phyloP scores from a whole-genome alignment of 2,888 invertebrate genomes.

The Eremobia ochroleuca region DNA sequence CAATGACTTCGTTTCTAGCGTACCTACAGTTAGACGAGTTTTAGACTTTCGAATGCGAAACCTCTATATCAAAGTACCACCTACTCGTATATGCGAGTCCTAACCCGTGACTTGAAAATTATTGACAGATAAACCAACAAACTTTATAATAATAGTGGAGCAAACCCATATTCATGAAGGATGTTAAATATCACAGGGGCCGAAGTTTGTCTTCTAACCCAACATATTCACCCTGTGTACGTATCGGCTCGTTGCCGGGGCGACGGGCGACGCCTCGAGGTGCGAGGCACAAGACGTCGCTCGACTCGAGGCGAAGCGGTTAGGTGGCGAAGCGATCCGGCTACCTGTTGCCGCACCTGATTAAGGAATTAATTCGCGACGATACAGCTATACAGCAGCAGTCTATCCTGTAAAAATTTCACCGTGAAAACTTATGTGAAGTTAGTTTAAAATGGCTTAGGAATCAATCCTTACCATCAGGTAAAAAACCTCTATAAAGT shows the following conservation, averaged over 20 bases:
- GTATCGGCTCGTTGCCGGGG: background rate
- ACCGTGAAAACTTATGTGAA: background rate
- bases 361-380: conserved; percentile 20
- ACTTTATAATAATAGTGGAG: background rate
- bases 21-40: background rate
- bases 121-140: background rate
- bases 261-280: background rate
- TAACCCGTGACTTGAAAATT: background rate
- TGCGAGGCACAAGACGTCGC: background rate
- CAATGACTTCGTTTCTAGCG: background rate
- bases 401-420: background rate
- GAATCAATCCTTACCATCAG: background rate
- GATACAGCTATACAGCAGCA: background rate
- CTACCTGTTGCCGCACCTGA: conserved; percentile 50
- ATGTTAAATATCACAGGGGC: background rate
- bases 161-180: conserved; percentile 17
- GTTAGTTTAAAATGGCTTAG: background rate
- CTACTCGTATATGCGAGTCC: background rate
- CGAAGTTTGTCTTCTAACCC: background rate
- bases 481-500: too few species aligned
- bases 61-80: background rate
- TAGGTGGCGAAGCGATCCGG: conserved; percentile 5
- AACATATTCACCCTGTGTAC: conserved; percentile 9
- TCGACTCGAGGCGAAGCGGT: background rate
- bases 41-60: background rate